phyloP scores from a whole-genome alignment of 23 tunicate species.

The Trididemnum clinides region DNA sequence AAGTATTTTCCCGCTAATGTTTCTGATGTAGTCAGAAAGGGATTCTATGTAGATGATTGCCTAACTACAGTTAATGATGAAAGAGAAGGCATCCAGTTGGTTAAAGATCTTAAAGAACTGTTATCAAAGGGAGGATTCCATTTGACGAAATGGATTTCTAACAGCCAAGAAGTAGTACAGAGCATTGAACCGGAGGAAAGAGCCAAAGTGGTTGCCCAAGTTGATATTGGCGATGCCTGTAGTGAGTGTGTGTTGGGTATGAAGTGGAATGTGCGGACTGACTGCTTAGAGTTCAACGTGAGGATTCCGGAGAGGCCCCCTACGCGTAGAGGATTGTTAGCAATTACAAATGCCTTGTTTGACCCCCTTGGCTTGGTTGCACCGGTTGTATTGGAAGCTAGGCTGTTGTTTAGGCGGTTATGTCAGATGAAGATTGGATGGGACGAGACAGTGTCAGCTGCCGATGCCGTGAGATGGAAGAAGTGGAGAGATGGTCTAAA shows the following conservation, averaged over 20 bases:
- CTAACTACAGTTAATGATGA: not conserved
- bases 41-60: constrained; percentile 47
- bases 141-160: constrained; percentile 10
- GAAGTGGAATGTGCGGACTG: not conserved
- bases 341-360: constrained; percentile 12
- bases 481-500: not conserved
- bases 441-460: not conserved
- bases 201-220: not conserved
- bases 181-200: constrained; percentile 14
- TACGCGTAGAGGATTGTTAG: constrained; percentile 22
- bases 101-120: not conserved
- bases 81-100: not conserved
- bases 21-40: not conserved
- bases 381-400: constrained; percentile 14
- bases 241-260: not conserved
- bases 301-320: not conserved
- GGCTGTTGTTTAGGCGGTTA: not conserved
- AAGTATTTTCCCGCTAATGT: not conserved
- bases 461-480: not conserved
- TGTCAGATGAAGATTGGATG: constrained; percentile 1
- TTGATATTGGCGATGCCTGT: not conserved
- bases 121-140: constrained; percentile 17
- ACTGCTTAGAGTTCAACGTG: not conserved
- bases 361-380: constrained; percentile 37
- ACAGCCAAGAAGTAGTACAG: not conserved